Base-by-base conservation (phyloP, 2,113 vertebrate genomes). In the Chitala chitala region DNA sequence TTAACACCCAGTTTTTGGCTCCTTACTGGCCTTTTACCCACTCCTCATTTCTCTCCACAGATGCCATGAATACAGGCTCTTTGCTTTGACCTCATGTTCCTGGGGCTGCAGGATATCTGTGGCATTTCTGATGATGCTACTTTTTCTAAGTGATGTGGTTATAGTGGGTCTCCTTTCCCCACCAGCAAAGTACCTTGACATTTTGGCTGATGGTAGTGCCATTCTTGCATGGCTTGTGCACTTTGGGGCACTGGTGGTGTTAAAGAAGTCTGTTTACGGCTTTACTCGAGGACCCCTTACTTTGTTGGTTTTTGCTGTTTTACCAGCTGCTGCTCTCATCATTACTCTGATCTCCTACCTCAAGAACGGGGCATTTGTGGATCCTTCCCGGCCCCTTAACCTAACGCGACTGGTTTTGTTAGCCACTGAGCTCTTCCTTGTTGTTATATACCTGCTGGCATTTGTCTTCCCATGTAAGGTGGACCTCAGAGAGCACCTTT, bases 161-260 rank as follows among this genome's bases (percentile, higher is more conserved):
- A 26, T 94, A 77, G 91, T 86, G 70, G 83, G 86, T 22, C 81
- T 89, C 33, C 84, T 92, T 22, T 86, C 77, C 42, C 86, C 89
- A 73, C 84, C 78, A 0, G 86, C 90, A 75, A 5, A 90, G 76
- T 94, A 91, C 68, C 82, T 94, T 71, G 92, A 96, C 64, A 55
- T 93, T 53, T 78, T 99, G 3, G 83, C 92, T 2, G 91, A 87
- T 58, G 78, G 90, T 68, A 89, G 89, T 69, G 88, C 87, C 0
- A 3, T 91, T 20, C 40, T 98, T 79, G 86, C 93, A 4, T 98
- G 95, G 96, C 78, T 93, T 72, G 87, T 90, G 5, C 97, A 99
- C 24, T 80, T 91, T 56, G 29, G 90, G 0, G 74, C 93, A 66
- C 77, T 95, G 5, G 54, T 85, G 13, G 56, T 78, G 2, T 82